Evolutionary conservation across 2,888 invertebrate species (phyloP), one percentile per base, ranked within the genome.

Genomic region (Synanthedon andrenaeformis): DNA sequence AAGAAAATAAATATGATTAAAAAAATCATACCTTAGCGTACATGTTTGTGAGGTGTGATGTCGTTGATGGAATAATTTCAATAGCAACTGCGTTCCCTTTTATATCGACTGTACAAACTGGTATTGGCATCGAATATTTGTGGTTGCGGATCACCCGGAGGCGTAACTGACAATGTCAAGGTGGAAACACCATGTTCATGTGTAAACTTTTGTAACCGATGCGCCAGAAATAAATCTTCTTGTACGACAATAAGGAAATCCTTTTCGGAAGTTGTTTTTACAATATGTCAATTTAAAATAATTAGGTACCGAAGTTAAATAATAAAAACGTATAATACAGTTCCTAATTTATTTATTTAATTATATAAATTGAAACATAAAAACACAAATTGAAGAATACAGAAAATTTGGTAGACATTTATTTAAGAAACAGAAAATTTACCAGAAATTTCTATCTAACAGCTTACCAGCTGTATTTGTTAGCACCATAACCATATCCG

Each of bases 81-180:
- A 35, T 23, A 51, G 28, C 51, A 51, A 19, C n/a, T 35, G 51
- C 51, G n/a, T 51, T 41, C 28, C 41, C 51, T 51, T 51, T 35
- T 51, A 51, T 51, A 51, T 41, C 28, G 19, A n/a, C 51, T 13
- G 12, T n/a, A 19, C 28, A 51, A 51, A 51, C 51, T 35, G 79
- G 82, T 81, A 76, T 74, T 70, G 64, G 65, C 67, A 67, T 65
- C 68, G 69, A 64, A 70, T 72, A 77, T n/a, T n/a, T 74, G 62
- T 69, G 59, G 10, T 51, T 49, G 12, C 23, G 23, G 28, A 35
- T 51, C 51, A n/a, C 35, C 51, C 51, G 51, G 17, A 19, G 51
- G 51, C 51, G 41, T 51, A 51, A 55, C 67, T 57, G 68, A 76
- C 84, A 84, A 80, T 81, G 84, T 80, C 83, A 82, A 81, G 83